Evolutionary conservation across 1,140 invertebrate genomes (phyloP), one percentile per base, ranked within the genome.

Genomic region (Polyergus mexicanus): DNA sequence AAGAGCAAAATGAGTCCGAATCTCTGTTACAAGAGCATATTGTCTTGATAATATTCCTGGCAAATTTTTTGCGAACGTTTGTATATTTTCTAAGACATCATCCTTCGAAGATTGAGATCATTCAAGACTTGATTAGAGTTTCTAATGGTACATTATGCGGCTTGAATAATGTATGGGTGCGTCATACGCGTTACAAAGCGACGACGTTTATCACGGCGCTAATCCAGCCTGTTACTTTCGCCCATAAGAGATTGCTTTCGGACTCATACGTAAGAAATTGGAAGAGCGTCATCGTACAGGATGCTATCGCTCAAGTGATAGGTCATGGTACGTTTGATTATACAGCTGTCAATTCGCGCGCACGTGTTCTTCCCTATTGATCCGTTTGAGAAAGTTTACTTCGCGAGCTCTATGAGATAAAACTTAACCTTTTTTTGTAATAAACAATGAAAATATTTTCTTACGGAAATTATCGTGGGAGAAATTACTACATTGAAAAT

Each of bases 381-480:
- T 75, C 7, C 22, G 10, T 0, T 16, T 44, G 85, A 71, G 78
- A 86, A 86, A 84, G 78, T 84, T 84, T 84, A 68, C 47, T 5
- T 51, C 16, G 16, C 38, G 60, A 47, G 16, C 19, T 63, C 11
- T 51, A 41, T 86, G 38, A 75, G 68, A 86, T 58, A 84, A 60
- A 69, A 68, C 41, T 84, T 75, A 66, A 51, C 69, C 25, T 28
- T 69, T 86, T 84, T 86, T 62, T 83, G 63, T 19, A 68, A 63
- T 86, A 74, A 74, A 63, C 32, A 32, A 32, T 32, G 32, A 32
- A 32, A 32, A 32, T 32, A 32, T 32, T 13, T 47, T 19, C 32
- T 11, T 1, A 1, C 19, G 35, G n/a, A 11, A 32, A 72, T 16
- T 68, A 51, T 8, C 2, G 32, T 16, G 41, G 16, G 3, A 86